phyloP scores from a whole-genome alignment of 2,797 vertebrate genomes.

The Sebastes iracundus region DNA sequence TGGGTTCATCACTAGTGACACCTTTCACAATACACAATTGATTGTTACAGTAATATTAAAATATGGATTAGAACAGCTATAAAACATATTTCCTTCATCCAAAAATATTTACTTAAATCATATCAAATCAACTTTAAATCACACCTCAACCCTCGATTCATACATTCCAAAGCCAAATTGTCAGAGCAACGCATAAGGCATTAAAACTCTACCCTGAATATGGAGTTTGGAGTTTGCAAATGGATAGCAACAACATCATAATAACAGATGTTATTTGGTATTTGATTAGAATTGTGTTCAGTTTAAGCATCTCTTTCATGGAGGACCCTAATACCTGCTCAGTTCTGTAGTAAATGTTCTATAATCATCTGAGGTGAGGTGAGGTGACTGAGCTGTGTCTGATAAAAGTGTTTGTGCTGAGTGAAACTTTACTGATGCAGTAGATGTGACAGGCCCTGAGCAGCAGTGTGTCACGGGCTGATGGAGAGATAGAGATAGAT shows the following conservation, averaged over 20 bases:
- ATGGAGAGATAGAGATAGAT: slow-evolving; percentile 9
- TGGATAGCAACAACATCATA: neutral
- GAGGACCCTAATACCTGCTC: neutral
- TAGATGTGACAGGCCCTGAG: neutral
- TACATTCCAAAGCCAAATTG: too few relatives aligned
- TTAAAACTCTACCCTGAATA: neutral
- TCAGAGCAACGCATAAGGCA: neutral
- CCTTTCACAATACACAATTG: too few relatives aligned
- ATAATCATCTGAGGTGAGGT: neutral
- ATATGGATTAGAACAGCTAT: too few relatives aligned
- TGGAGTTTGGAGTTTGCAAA: neutral
- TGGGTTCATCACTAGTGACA: too few relatives aligned
- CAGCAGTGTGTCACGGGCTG: neutral
- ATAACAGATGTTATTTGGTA: neutral
- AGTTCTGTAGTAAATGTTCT: neutral
- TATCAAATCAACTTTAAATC: neutral
- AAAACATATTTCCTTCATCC: neutral
- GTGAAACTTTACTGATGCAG: neutral
- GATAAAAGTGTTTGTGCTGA: neutral
- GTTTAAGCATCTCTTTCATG: neutral
- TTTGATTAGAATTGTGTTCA: neutral
- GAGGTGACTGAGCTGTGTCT: neutral
- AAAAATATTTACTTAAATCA: neutral
- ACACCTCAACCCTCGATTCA: neutral
- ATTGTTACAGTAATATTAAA: too few relatives aligned